phyloP scores from a whole-genome alignment of 2,797 vertebrate genomes.

The Ibycter americanus region DNA sequence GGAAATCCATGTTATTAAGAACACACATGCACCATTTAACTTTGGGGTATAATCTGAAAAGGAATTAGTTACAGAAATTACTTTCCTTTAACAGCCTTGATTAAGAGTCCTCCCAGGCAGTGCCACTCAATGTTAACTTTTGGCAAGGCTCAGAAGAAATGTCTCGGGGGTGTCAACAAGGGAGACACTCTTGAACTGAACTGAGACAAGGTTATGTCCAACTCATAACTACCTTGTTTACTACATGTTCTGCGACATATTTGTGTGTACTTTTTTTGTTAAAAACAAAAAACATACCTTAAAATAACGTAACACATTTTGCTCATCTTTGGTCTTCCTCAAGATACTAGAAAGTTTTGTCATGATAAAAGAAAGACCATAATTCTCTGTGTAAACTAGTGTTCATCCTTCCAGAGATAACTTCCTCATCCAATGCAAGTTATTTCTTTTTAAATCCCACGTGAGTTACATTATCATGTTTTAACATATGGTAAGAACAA shows the following conservation, averaged over 20 bases:
- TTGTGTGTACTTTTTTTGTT: neutral
- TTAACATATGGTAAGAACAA: slow-evolving; percentile 38
- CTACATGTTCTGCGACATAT: neutral
- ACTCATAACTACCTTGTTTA: neutral
- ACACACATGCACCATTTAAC: neutral
- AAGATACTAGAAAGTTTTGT: neutral
- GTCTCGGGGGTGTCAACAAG: neutral
- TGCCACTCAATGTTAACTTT: neutral
- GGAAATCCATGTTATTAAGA: neutral
- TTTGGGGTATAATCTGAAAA: neutral
- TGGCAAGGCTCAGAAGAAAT: neutral
- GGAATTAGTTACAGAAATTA: neutral
- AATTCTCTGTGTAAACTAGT: neutral
- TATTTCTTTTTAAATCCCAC: neutral
- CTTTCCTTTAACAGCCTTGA: neutral
- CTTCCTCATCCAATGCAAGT: neutral
- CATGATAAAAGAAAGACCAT: accelerated
- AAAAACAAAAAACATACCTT: neutral
- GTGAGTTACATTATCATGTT: neutral
- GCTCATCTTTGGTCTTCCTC: neutral
- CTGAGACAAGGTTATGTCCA: neutral
- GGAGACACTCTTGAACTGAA: neutral
- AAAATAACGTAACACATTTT: neutral
- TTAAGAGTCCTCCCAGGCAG: neutral
- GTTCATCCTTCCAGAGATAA: neutral